Evolutionary conservation across 1,140 invertebrate genomes (phyloP).

Genomic region (Megalonaias nervosa): DNA sequence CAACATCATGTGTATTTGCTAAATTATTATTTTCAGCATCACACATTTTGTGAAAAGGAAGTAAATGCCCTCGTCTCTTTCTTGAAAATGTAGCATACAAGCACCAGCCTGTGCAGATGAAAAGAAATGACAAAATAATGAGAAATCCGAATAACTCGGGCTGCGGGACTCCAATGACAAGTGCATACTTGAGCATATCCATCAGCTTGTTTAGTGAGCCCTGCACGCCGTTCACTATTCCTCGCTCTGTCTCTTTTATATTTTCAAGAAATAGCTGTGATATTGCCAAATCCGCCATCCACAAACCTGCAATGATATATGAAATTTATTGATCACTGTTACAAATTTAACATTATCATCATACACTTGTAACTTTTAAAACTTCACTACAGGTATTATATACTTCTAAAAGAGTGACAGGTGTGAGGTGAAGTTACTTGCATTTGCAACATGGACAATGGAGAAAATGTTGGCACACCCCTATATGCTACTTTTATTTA

Average conservation of each 20-base stretch:
- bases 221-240: slow-evolving; percentile 76
- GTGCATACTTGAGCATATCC: slow-evolving; percentile 74
- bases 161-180: slow-evolving; percentile 72
- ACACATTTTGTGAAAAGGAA: slow-evolving; percentile 35
- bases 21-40: slow-evolving; percentile 10
- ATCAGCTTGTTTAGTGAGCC: slow-evolving; percentile 74
- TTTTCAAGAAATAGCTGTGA: slow-evolving; percentile 77
- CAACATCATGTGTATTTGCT: too few species aligned
- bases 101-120: slow-evolving; percentile 67
- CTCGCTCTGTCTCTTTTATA: slow-evolving; percentile 73
- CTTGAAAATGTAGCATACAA: slow-evolving; percentile 48
- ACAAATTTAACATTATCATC: too few species aligned
- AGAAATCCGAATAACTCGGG: slow-evolving; percentile 71
- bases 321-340: background rate
- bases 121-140: slow-evolving; percentile 71
- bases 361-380: too few species aligned
- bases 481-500: too few species aligned
- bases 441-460: too few species aligned
- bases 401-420: too few species aligned
- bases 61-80: slow-evolving; percentile 40
- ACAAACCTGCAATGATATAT: slow-evolving; percentile 70
- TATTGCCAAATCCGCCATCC: slow-evolving; percentile 76
- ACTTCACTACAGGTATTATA: too few species aligned
- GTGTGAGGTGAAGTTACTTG: too few species aligned
- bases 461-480: too few species aligned